Evolutionary conservation across 1,140 invertebrate genomes (phyloP).

Genomic region (Gonioctena quinquepunctata): DNA sequence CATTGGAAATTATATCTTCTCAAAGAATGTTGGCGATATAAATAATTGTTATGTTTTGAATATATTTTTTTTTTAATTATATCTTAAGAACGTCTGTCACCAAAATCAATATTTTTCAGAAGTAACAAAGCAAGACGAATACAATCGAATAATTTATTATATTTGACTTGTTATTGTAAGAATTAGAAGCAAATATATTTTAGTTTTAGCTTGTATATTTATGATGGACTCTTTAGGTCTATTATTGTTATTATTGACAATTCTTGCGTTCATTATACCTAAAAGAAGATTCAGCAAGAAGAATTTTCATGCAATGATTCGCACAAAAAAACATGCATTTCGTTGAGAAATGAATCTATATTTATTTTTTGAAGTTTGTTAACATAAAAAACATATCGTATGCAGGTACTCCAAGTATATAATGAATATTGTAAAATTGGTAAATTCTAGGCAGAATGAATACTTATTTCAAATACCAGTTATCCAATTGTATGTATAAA

Average conservation of each 20-base stretch:
- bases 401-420: background rate
- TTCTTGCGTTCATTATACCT: slow-evolving; percentile 3
- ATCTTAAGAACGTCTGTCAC: background rate
- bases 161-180: slow-evolving; percentile 34
- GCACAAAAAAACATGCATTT: background rate
- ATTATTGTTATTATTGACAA: slow-evolving; percentile 15
- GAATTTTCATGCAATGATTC: slow-evolving; percentile 1
- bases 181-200: slow-evolving; percentile 28
- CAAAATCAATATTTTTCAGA: background rate
- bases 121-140: slow-evolving; percentile 21
- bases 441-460: too few species aligned
- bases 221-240: slow-evolving; percentile 9
- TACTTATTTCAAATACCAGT: background rate
- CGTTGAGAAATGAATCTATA: background rate
- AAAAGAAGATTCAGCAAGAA: background rate
- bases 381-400: background rate
- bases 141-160: slow-evolving; percentile 29
- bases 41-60: slow-evolving; percentile 3
- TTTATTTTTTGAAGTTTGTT: background rate
- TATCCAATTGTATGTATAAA: background rate
- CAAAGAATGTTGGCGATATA: too few species aligned
- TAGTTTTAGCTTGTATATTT: slow-evolving; percentile 32
- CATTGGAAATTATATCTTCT: too few species aligned
- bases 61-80: background rate
- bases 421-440: background rate